phyloP scores from a whole-genome alignment of 1,140 invertebrate genomes.

The Camponotus vicinus region DNA sequence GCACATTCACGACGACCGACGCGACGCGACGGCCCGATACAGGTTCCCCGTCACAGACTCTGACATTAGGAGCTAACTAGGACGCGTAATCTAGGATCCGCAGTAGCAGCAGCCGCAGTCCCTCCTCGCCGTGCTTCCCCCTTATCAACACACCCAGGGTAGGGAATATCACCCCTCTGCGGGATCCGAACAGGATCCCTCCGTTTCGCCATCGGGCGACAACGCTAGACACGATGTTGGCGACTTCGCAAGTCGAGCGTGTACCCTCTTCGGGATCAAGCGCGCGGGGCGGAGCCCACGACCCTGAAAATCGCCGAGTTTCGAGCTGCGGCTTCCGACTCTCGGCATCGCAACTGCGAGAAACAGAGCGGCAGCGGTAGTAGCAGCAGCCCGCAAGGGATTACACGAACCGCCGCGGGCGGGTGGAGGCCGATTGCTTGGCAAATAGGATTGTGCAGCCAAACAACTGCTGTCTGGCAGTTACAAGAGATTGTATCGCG shows the following conservation, averaged over 20 bases:
- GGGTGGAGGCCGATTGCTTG: constrained; percentile 74
- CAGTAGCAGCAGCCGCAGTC: not conserved
- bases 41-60: constrained; percentile 38
- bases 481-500: constrained; percentile 71
- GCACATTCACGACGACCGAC: constrained; percentile 36
- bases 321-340: constrained; percentile 57
- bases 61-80: constrained; percentile 59
- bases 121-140: not conserved
- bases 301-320: constrained; percentile 73
- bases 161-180: not conserved
- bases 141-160: constrained; percentile 16
- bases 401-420: constrained; percentile 69
- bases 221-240: constrained; percentile 3
- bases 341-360: constrained; percentile 58
- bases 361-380: not conserved
- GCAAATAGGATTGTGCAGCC: constrained; percentile 79
- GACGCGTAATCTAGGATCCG: constrained; percentile 54
- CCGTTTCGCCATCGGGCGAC: not conserved
- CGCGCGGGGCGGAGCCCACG: constrained; percentile 36
- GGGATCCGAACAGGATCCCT: not conserved
- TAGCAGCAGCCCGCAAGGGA: constrained; percentile 56
- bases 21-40: constrained; percentile 30
- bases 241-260: not conserved
- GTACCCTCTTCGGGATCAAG: not conserved
- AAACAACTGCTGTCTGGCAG: constrained; percentile 73